Evolutionary conservation across 2,797 vertebrate genomes (phyloP).

Genomic region (Eulemur mongoz): DNA sequence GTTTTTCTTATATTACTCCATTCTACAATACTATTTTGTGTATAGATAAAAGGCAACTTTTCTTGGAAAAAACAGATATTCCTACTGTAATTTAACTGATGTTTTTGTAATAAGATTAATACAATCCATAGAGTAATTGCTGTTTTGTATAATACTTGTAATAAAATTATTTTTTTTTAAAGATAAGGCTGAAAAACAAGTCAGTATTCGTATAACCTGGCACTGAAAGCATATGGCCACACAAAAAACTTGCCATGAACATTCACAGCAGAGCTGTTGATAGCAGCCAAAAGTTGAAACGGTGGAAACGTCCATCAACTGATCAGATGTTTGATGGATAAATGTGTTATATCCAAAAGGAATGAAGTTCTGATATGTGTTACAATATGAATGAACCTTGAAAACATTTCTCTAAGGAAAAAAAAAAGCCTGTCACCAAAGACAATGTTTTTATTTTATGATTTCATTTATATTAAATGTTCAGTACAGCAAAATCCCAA

Average conservation of each 20-base stretch:
- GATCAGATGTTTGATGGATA: not conserved
- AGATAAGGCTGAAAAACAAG: not conserved
- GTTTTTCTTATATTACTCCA: not conserved
- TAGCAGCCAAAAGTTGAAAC: not conserved
- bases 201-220: not conserved
- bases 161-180: not conserved
- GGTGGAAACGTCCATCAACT: not conserved
- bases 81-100: not conserved
- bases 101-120: slow-evolving; percentile 14
- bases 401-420: not conserved
- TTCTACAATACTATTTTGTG: not conserved
- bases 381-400: not conserved
- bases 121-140: not conserved
- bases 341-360: not conserved
- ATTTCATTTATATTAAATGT: not conserved
- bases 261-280: not conserved
- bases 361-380: not conserved
- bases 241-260: not conserved
- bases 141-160: not conserved
- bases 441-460: not conserved
- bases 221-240: not conserved
- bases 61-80: not conserved
- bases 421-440: not conserved
- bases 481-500: not conserved
- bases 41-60: not conserved